Evolutionary conservation across 2,113 vertebrate genomes (phyloP), one percentile per base, ranked within the genome.

Genomic region (Trinectes maculatus): DNA sequence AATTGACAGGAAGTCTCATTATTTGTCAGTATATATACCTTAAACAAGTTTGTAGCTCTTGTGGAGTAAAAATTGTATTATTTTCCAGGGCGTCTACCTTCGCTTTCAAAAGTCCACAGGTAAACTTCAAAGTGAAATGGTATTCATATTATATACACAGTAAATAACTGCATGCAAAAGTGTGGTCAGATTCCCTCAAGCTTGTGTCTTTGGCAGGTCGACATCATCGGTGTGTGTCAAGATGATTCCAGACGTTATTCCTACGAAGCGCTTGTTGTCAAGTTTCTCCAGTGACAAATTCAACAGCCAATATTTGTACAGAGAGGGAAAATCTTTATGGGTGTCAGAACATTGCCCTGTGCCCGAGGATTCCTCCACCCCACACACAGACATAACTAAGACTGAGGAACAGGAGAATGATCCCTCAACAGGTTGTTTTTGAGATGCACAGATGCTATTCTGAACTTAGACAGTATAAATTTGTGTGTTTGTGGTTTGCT

Each of bases 81-180:
- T 48, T 46, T 82, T 81, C 63, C 67, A 92, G 91, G 73, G 22
- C 16, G 60, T 4, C 42, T 60, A 10, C 31, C 80, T 52, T 43
- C 78, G 4, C 51, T 81, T 8, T 31, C 47, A n/a, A 33, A 46
- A 3, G 21, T 33, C 5, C 31, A 42, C 29, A 85, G 87, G 92
- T 92, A 85, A 85, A 59, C 39, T 19, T 42, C 9, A 47, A 3
- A 49, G 16, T 29, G 9, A 28, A 9, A 10, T 1, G 3, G 5
- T 1, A 18, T 24, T 36, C 22, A 21, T 33, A 8, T 54, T 3
- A 36, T 5, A 13, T 2, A 18, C n/a, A 22, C 0, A 3, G 3
- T 15, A 12, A n/a, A n/a, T 24, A 42, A 44, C 33, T 36, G 22
- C 7, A 26, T 24, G 40, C n/a, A 31, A 8, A 44, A 6, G 3